These are phyloP conservation scores for Taenioides sp. DNA, from an alignment of 2,797 vertebrate species.

Conservation along the genomic window DNA sequence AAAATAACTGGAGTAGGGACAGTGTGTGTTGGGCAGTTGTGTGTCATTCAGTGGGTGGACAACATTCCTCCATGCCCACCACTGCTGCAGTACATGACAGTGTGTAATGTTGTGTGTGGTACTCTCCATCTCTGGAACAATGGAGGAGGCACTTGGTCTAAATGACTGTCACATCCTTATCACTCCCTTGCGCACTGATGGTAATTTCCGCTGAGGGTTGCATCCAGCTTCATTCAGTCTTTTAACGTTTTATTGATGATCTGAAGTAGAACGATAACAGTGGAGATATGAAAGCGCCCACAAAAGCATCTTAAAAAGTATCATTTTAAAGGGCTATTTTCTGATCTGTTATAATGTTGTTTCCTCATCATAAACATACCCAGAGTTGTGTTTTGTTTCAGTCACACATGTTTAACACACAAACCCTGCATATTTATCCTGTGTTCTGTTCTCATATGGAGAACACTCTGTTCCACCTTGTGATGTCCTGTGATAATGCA, in stretches of 20 bases:
- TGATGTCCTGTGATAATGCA: too few species aligned
- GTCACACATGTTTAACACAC: too few species aligned
- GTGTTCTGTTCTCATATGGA: too few species aligned
- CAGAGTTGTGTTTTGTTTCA: too few species aligned
- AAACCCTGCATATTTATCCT: too few species aligned
- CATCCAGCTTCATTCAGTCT: slow-evolving; percentile 55
- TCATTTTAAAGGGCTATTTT: too few species aligned
- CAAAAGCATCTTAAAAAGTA: not conserved
- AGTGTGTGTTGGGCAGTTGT: slow-evolving; percentile 24
- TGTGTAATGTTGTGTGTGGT: slow-evolving; percentile 15
- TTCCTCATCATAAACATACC: too few species aligned
- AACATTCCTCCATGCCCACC: slow-evolving; percentile 40
- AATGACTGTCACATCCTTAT: slow-evolving; percentile 48
- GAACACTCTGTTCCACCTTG: too few species aligned
- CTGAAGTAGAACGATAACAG: slow-evolving; percentile 36
- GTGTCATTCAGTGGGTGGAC: slow-evolving; percentile 52
- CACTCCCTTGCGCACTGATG: slow-evolving; percentile 43
- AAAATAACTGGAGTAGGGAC: slow-evolving; percentile 8
- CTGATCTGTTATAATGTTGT: too few species aligned
- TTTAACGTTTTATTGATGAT: slow-evolving; percentile 42
- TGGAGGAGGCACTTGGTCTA: slow-evolving; percentile 44
- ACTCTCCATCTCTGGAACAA: slow-evolving; percentile 41
- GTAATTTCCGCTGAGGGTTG: slow-evolving; percentile 55
- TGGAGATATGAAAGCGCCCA: slow-evolving; percentile 25
- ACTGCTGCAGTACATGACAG: slow-evolving; percentile 7